Evolutionary conservation across 1,140 invertebrate species (phyloP), one percentile per base, ranked within the genome.

Genomic region (Conopomorpha cramerella): DNA sequence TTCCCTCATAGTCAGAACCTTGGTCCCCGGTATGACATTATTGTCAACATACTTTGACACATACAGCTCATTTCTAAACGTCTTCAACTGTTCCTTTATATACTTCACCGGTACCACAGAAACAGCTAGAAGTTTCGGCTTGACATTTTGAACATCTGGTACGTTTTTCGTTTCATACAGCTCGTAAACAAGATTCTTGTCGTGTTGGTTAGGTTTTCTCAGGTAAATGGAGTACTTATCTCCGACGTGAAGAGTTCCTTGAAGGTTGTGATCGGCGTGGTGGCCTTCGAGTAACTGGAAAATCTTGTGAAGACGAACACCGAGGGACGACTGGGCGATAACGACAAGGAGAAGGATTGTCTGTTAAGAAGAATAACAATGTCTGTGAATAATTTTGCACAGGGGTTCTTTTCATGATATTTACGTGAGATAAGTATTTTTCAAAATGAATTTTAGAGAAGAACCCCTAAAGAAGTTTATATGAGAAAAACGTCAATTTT

Each of bases 221-320:
- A 74, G 34, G 31, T 67, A 66, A 3, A 74, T 46, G 0, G 61
- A 50, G 36, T 74, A 71, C 27, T 71, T 57, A 8, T 51, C 45
- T 1, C 70, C 70, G 1, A 74, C 42, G 19, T 74, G 70, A 0
- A 74, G 54, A 29, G 53, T 61, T 8, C 66, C 63, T 38, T 45
- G 36, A 0, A 71, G 43, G 2, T 55, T 50, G 30, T 65, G 42
- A 30, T 71, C 62, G 1, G 62, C 58, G 48, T 47, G 55, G 42
- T 40, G 63, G 3, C 66, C 64, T 16, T 73, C 64, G 12, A 71
- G 28, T 17, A 57, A 58, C 41, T 67, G 60, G 31, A 73, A 73
- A 15, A 73, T 25, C 8, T 52, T 67, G 28, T 71, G 57, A 1
- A 73, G 54, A 8, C 68, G 54, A 3, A 68, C 53, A n/a, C n/a